Evolutionary conservation across 2,113 vertebrate genomes (phyloP), one percentile per base, ranked within the genome.

Genomic region (Anhinga rufa): DNA sequence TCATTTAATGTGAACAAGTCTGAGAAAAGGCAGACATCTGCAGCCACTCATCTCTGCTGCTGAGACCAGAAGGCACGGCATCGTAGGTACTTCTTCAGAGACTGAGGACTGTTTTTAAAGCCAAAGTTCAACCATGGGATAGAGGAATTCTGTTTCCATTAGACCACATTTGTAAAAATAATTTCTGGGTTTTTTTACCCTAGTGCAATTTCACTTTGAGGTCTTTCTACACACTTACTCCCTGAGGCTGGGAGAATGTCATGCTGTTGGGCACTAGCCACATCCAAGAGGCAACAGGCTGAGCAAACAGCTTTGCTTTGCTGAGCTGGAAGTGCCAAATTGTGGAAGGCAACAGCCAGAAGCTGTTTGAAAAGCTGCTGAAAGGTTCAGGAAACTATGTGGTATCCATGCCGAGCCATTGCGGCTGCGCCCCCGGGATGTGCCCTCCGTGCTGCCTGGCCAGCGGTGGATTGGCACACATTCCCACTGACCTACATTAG

Each of bases 221-320:
- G 9, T 36, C 44, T 38, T 21, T 17, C 51, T 52, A 19, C 66
- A 88, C 26, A 38, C 28, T 22, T 65, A 12, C 11, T 74, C 12
- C 24, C 34, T 0, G 0, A 70, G n/a, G 54, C 0, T 72, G 16
- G 49, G 34, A 69, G 16, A 22, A 26, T 5, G 3, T 48, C 5
- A 0, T 29, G 38, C 17, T 85, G 24, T 15, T 21, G 82, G 58
- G 44, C 66, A 52, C 20, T 12, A 36, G 44, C 25, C 49, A 54
- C 6, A 5, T 51, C 76, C 38, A 52, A 65, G 64, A 72, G 52
- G 49, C 55, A 83, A 31, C 51, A 76, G 86, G 26, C 18, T 7
- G 26, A 86, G 75, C 21, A 68, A 85, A 75, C 17, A 55, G 71
- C 54, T 88, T 83, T 61, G 15, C 21, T 88, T n/a, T 69, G 29